Evolutionary conservation across 2,888 invertebrate species (phyloP).

Genomic region (Drosophila percnosoma): DNA sequence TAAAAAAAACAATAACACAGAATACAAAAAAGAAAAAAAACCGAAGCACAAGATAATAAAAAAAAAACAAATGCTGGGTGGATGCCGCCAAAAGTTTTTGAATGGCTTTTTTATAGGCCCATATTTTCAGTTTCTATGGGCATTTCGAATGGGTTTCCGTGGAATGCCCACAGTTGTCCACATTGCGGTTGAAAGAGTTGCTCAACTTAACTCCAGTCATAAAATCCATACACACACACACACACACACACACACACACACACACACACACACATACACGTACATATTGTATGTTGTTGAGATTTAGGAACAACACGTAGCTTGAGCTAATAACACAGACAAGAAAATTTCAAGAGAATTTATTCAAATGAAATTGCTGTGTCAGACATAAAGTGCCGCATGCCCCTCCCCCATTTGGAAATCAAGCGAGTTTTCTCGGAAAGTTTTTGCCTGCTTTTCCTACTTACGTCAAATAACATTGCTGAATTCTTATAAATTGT

Average conservation of each 20-base stretch:
- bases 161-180: slow-evolving; percentile 9
- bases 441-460: background rate
- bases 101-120: slow-evolving; percentile 39
- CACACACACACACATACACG: background rate
- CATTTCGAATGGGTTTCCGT: slow-evolving; percentile 21
- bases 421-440: background rate
- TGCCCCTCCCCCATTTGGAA: background rate
- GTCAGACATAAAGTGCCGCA: slow-evolving; percentile 1
- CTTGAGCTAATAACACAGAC: slow-evolving; percentile 5
- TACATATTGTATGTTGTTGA: background rate
- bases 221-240: background rate
- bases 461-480: background rate
- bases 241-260: background rate
- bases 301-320: background rate
- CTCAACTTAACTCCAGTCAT: slow-evolving; percentile 15
- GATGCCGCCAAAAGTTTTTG: slow-evolving; percentile 16
- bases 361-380: slow-evolving; percentile 1
- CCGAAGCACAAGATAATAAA: background rate
- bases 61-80: slow-evolving; percentile 4
- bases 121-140: slow-evolving; percentile 37
- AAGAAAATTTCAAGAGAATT: background rate
- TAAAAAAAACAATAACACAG: slow-evolving; percentile 12
- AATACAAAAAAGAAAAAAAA: background rate
- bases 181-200: slow-evolving; percentile 17
- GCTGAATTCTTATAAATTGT: background rate